phyloP scores from a whole-genome alignment of 2,113 vertebrate genomes.

The Ploceus nigricollis region DNA sequence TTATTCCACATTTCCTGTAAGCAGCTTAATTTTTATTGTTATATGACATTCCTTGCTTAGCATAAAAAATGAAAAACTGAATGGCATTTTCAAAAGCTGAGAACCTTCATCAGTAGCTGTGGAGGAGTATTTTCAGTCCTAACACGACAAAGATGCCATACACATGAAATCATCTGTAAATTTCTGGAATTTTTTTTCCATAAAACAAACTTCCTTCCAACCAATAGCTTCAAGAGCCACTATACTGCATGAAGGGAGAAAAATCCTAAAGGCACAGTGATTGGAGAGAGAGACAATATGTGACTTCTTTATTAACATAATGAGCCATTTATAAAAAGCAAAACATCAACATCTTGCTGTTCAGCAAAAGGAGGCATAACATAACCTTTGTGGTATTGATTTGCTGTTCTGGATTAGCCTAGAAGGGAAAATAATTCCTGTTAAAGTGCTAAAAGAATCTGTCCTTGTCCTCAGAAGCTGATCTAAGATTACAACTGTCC shows the following conservation, averaged over 20 bases:
- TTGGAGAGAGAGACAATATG: background rate
- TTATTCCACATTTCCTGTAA: background rate
- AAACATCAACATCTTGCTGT: background rate
- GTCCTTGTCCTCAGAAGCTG: background rate
- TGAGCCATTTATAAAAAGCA: background rate
- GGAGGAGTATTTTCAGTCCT: background rate
- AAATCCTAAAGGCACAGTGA: background rate
- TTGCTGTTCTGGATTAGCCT: background rate
- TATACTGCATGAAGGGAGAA: background rate
- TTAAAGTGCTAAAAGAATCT: background rate
- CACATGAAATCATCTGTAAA: conserved; percentile 15
- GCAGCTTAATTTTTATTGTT: conserved; percentile 23
- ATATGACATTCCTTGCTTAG: background rate
- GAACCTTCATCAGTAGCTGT: background rate
- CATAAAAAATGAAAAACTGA: conserved; percentile 2
- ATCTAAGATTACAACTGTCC: background rate
- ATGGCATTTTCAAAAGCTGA: background rate
- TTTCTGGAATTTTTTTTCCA: background rate
- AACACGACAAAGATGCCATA: background rate
- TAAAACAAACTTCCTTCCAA: background rate
- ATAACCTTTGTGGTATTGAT: background rate
- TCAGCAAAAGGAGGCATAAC: background rate
- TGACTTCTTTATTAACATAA: background rate
- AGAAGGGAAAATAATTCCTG: background rate
- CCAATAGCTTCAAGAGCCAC: background rate